Evolutionary conservation across 2,113 vertebrate species (phyloP), one percentile per base, ranked within the genome.

Genomic region (Mormyrus iriodes): DNA sequence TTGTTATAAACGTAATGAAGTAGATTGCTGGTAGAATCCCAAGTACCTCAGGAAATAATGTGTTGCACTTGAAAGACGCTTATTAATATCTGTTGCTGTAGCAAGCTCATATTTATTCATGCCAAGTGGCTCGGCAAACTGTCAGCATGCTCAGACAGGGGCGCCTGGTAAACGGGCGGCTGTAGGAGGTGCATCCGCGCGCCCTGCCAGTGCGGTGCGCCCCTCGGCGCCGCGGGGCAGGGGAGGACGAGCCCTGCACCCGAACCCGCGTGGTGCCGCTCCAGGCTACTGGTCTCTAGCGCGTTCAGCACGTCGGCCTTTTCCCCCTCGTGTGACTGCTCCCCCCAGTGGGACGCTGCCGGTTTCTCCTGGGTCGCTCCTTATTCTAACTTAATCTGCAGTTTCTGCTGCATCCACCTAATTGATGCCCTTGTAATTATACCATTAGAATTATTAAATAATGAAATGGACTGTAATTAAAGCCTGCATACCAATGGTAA

Each of bases 71-170:
- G 49, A 86, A 86, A 86, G 12, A 17, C 31, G 48, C 49, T 88
- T 79, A 83, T 39, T 52, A 76, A 35, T 55, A 49, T 79, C 73
- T 82, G 73, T 55, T 51, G 69, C 69, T 39, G 31, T 53, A 55
- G 46, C 12, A 9, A 44, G 61, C n/a, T 88, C 51, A 83, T n/a
- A 35, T 48, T 17, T 27, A 53, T 88, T 53, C 35, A 42, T 90
- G 90, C 88, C 4, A 55, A 86, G n/a, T 73, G 51, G 87, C 88
- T 79, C 93, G 90, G 94, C 92, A 93, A 93, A 83, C 92, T 92
- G 93, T 92, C 93, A 89, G 86, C 88, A 4, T 9, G 79, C 90
- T 94, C 90, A 90, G 88, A 89, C 91, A 90, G 89, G 88, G 85
- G 89, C 88, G 19, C 87, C 55, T 0, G 69, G 35, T 44, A n/a